These are phyloP conservation scores for Adineta ricciae DNA, from an alignment of 2,888 invertebrate genomes.

Conservation along the genomic window DNA sequence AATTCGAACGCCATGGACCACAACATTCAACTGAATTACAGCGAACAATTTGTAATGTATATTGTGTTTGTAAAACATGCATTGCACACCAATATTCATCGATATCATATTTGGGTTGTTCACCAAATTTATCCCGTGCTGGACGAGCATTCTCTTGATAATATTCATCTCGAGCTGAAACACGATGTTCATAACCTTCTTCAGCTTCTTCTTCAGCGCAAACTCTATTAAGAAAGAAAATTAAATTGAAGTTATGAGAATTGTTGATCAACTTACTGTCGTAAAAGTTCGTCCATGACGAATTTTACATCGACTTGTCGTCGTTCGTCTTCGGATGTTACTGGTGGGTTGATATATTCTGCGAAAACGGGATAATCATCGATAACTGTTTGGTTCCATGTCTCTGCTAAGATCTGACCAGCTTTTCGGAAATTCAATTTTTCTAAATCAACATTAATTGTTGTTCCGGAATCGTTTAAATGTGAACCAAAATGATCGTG, in stretches of 20 bases:
- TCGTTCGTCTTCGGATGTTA: background rate
- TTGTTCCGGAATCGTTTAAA: background rate
- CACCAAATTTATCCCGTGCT: background rate
- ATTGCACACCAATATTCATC: conserved; percentile 22
- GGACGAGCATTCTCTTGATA: background rate
- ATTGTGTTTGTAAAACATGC: conserved; percentile 20
- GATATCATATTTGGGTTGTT: background rate
- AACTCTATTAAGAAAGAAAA: background rate
- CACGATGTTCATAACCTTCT: conserved; percentile 11
- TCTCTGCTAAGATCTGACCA: background rate
- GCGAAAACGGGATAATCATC: background rate
- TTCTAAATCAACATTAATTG: conserved; percentile 5
- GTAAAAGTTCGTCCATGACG: background rate
- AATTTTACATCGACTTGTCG: background rate
- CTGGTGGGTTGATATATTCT: background rate
- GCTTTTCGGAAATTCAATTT: conserved; percentile 1
- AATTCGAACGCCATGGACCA: conserved; percentile 18
- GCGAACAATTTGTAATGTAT: conserved; percentile 20
- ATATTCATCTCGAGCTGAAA: background rate
- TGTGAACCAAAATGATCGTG: conserved; percentile 13
- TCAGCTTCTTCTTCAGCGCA: conserved; percentile 21
- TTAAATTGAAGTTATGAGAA: no score
- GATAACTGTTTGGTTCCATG: conserved; percentile 5
- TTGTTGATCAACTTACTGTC: background rate
- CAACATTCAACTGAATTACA: background rate